Conservation (phyloP, 2,113 vertebrate species). For the Chloroceryle aenea region DNA sequence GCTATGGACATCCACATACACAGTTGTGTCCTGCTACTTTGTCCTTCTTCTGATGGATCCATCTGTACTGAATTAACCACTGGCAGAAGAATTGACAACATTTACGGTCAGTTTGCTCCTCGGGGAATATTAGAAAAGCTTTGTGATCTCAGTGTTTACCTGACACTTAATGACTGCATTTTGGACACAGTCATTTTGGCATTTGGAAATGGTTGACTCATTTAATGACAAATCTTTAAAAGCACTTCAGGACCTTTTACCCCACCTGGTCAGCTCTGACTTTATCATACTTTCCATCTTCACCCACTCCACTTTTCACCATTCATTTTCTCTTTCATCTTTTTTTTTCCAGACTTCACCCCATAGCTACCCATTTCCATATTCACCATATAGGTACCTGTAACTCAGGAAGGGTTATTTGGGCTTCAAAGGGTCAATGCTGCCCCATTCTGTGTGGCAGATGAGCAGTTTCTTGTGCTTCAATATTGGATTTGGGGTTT, state of each 20-base stretch:
- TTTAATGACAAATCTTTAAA: neutral
- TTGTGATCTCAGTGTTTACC: neutral
- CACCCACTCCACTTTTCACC: neutral
- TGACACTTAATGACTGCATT: neutral
- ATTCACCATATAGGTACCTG: neutral
- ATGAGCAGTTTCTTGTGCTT: neutral
- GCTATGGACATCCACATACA: neutral
- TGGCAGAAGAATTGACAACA: neutral
- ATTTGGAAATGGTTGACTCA: conserved; percentile 6
- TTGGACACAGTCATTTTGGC: neutral
- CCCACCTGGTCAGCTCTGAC: neutral
- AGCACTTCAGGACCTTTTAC: neutral
- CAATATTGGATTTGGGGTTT: neutral
- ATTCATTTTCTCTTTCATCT: neutral
- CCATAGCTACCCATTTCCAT: neutral
- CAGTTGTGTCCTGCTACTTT: neutral
- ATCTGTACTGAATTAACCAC: neutral
- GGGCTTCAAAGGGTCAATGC: neutral
- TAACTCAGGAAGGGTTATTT: neutral
- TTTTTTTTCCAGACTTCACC: neutral
- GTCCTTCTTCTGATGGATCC: neutral
- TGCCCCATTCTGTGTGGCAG: neutral
- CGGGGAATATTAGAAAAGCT: neutral
- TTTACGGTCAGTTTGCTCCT: neutral
- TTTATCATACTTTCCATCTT: neutral